Base-by-base conservation (phyloP, 2,113 vertebrate genomes). In the Tragelaphus strepsiceros region DNA sequence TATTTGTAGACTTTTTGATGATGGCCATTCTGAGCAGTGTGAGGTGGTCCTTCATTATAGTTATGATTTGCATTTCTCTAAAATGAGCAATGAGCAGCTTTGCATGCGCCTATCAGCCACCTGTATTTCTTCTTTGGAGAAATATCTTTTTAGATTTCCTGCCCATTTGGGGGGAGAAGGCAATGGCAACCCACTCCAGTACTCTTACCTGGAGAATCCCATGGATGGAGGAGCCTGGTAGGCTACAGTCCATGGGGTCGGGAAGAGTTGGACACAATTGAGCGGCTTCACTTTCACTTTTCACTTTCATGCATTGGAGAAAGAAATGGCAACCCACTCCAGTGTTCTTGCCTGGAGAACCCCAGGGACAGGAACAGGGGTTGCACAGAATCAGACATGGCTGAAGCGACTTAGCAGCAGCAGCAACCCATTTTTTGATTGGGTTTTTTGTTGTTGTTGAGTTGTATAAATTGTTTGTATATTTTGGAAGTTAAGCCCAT, bases 381-480 rank as follows among this genome's bases (percentile, higher is more conserved):
- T 67, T 2, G 2, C 17, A 5, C 64, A 67, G 17, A 35, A 17
- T 67, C 0, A 2, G 32, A 67, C 32, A 67, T 0, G 17, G 4
- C 17, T 35, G 64, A n/a, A 67, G 17, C 4, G 0, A 35, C 17
- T 67, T 67, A 10, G 64, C 32, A 35, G 64, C 4, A 67, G 32
- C 8, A 35, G 64, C 64, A 67, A 13, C 74, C 39, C 39, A 28
- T 28, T 78, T 46, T 46, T 78, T 46, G 1, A 78, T 5, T 78
- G 39, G 13, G 39, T 46, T 78, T 78, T 3, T 78, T 78, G 13
- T 46, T 43, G 71, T 77, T 78, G 74, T 46, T 78, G 39, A 78
- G 39, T 78, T 78, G 6, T 46, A 28, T 78, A 43, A 28, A 43
- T 39, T 39, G 39, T 1, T 39, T n/a, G n/a, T n/a, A n/a, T n/a